Percentiles rank a stretch among this genome's conserved stretches.
Evolutionary conservation across 2,113 vertebrate genomes (phyloP).

Genomic region (Macquaria australasica): DNA sequence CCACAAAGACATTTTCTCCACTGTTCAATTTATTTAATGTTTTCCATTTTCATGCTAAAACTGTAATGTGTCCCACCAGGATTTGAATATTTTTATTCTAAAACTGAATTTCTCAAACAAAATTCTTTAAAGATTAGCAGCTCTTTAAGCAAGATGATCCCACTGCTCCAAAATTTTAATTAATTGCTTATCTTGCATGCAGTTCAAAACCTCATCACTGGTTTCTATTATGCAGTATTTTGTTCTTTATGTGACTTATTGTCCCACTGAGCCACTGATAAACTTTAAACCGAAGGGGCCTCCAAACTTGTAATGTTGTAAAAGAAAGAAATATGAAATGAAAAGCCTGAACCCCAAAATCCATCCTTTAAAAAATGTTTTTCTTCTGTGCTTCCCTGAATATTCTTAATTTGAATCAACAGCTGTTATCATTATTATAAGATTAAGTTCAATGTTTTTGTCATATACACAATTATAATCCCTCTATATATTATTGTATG

Average conservation of each 20-base stretch:
- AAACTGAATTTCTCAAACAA: neutral
- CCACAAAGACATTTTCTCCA: neutral
- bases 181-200: neutral
- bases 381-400: neutral
- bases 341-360: neutral
- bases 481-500: no score
- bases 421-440: neutral
- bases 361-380: neutral
- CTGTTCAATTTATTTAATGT: neutral
- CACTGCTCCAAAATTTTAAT: neutral
- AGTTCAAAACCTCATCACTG: neutral
- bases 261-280: neutral
- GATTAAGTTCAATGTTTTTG: neutral
- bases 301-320: neutral
- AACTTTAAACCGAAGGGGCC: neutral
- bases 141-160: neutral
- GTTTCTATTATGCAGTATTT: neutral
- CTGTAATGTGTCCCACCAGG: neutral
- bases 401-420: neutral
- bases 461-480: no score
- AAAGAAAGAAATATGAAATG: neutral
- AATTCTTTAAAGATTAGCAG: constrained; percentile 1
- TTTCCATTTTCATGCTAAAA: neutral
- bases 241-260: neutral
- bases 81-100: neutral